A percentile compares a stretch with the other conserved stretches of the same genome.
These are phyloP conservation scores for Diachasmimorpha longicaudata DNA, from an alignment of 1,140 invertebrate genomes.

Conservation along the genomic window DNA sequence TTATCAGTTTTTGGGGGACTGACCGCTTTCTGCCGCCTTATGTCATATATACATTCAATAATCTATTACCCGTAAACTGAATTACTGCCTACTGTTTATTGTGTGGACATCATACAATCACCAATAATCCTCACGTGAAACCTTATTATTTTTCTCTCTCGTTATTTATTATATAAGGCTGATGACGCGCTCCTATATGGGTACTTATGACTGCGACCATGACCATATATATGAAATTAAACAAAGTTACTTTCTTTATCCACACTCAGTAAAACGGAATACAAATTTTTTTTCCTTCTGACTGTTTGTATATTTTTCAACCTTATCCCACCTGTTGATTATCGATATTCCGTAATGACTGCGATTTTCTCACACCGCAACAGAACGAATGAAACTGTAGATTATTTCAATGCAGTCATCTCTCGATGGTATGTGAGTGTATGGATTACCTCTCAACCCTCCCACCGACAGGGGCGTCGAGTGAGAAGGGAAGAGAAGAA, in stretches of 20 bases:
- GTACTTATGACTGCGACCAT: not conserved
- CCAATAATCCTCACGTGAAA: not conserved
- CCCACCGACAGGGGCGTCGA: not conserved
- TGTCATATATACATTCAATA: not conserved
- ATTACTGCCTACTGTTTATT: not conserved
- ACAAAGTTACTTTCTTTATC: too few species aligned
- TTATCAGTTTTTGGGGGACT: slow-evolving; percentile 4
- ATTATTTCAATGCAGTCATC: not conserved
- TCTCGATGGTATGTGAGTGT: not conserved
- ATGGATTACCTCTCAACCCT: not conserved
- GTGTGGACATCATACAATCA: not conserved
- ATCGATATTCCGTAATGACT: not conserved
- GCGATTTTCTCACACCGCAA: not conserved
- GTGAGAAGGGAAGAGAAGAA: not conserved
- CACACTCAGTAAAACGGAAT: too few species aligned
- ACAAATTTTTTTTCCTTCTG: too few species aligned
- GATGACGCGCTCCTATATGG: not conserved
- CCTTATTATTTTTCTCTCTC: not conserved
- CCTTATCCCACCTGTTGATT: not conserved
- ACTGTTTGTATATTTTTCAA: not conserved
- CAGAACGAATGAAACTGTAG: not conserved
- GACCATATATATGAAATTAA: too few species aligned
- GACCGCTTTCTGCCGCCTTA: not conserved
- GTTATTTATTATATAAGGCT: not conserved
- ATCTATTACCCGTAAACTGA: slow-evolving; percentile 2